These are phyloP conservation scores for Vanessa atalanta DNA, from an alignment of 1,140 invertebrate genomes.

Conservation along the genomic window DNA sequence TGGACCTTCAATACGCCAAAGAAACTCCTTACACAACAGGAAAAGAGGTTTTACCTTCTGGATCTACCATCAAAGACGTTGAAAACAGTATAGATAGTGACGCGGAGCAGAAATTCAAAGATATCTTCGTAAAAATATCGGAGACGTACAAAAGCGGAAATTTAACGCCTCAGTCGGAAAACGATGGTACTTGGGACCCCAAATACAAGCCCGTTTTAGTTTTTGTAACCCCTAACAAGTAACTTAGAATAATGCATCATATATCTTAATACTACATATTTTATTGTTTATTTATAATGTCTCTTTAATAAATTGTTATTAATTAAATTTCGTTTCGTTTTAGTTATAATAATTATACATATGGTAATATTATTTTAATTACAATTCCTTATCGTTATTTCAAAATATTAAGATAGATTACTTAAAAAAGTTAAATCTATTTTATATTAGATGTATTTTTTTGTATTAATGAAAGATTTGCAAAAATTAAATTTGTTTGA, in stretches of 20 bases:
- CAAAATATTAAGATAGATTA: no score
- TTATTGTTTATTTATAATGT: not conserved
- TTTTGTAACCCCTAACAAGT: slow-evolving; percentile 60
- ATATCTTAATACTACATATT: not conserved
- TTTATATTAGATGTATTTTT: no score
- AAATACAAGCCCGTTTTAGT: slow-evolving; percentile 66
- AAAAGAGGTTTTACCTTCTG: slow-evolving; percentile 58
- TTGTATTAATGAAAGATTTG: no score
- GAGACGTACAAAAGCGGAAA: slow-evolving; percentile 63
- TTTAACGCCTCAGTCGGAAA: slow-evolving; percentile 52
- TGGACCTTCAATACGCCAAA: slow-evolving; percentile 68
- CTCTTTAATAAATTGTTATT: not conserved
- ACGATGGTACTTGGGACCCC: slow-evolving; percentile 63
- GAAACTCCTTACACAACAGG: slow-evolving; percentile 71
- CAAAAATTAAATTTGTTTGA: no score
- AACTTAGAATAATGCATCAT: slow-evolving; percentile 22
- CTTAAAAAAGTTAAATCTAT: no score
- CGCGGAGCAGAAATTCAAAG: slow-evolving; percentile 55
- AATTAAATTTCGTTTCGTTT: slow-evolving; percentile 2
- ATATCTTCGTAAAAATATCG: slow-evolving; percentile 60
- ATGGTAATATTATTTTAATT: not conserved
- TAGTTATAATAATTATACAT: not conserved
- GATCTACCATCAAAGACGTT: slow-evolving; percentile 58
- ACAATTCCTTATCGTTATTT: not conserved
- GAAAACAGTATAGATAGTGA: slow-evolving; percentile 50